These are phyloP conservation scores for Melipona beecheii DNA, from an alignment of 2,888 invertebrate species.

Conservation along the genomic window DNA sequence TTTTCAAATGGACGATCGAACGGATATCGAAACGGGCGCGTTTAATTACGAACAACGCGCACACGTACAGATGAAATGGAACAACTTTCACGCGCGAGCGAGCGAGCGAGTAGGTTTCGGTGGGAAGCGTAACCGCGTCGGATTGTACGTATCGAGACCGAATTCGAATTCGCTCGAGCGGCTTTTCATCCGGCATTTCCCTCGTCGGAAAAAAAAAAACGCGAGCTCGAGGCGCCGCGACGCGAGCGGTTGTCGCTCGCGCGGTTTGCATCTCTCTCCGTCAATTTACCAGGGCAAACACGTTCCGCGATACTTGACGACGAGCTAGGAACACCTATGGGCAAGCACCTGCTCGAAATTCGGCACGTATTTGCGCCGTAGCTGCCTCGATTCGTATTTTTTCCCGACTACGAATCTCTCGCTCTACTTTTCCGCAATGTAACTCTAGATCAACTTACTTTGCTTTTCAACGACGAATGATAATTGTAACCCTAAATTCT, in stretches of 20 bases:
- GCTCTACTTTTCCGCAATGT: too few species aligned
- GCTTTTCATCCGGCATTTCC: constrained; percentile 4
- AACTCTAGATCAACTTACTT: too few species aligned
- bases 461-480: too few species aligned
- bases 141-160: neutral
- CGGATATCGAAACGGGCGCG: neutral
- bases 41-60: neutral
- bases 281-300: constrained; percentile 47
- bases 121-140: neutral
- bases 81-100: neutral
- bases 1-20: neutral
- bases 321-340: constrained; percentile 25
- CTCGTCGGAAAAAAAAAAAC: constrained; percentile 19
- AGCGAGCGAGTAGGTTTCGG: neutral
- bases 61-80: too few species aligned
- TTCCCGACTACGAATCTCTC: too few species aligned
- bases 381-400: constrained; percentile 7
- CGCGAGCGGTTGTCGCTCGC: neutral
- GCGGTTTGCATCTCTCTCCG: constrained; percentile 34
- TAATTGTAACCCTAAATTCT: too few species aligned
- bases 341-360: constrained; percentile 34
- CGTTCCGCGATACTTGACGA: constrained; percentile 3
- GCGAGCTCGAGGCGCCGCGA: neutral
- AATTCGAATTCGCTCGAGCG: neutral
- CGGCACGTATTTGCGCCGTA: constrained; percentile 11